Base-by-base conservation (phyloP, 2,113 vertebrate genomes). In the Lepus americanus region DNA sequence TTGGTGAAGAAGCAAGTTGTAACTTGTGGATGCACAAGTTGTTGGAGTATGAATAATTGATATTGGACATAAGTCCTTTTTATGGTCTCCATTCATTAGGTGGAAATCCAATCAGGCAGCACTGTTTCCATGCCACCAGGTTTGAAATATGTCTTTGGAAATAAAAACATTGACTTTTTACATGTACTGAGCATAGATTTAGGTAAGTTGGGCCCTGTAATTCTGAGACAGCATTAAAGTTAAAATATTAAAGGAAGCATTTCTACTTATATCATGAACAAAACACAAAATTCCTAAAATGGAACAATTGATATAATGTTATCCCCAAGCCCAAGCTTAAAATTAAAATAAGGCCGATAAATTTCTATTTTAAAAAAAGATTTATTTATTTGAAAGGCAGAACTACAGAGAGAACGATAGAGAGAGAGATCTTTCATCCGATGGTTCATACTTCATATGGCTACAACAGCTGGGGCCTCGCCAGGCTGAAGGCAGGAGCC, bases 11-110 rank as follows among this genome's bases (percentile, higher is more conserved):
- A 86, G 85, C 0, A 0, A 87, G 22, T 29, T 63, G 53, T 63
- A 82, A 95, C 53, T 61, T 67, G 36, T 23, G 12, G 14, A 82
- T 64, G 23, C 29, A 61, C 31, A 61, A 84, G 36, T 84, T 92
- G 78, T 66, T 95, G 66, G 31, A 72, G 23, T 55, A 89, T 80
- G 79, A 93, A 87, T 95, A 94, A 95, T 69, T 89, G 79, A 95
- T 80, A 92, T 0, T 53, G 53, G 29, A 87, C 59, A 51, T 93
- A 89, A 95, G 93, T 94, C 80, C 61, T 79, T 87, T 96, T 92
- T 87, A 88, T 72, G 79, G 27, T 69, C 64, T 96, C 90, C 51
- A 81, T 94, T 96, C 14, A 0, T 93, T 83, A 95, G n/a, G 31
- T 20, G 31, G 33, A 95, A 93, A 93, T 91, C 53, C 74, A 95